Percentiles rank a stretch among this genome's conserved stretches.
Conservation (phyloP, 2,113 vertebrate genomes). For the Sapajus apella region DNA sequence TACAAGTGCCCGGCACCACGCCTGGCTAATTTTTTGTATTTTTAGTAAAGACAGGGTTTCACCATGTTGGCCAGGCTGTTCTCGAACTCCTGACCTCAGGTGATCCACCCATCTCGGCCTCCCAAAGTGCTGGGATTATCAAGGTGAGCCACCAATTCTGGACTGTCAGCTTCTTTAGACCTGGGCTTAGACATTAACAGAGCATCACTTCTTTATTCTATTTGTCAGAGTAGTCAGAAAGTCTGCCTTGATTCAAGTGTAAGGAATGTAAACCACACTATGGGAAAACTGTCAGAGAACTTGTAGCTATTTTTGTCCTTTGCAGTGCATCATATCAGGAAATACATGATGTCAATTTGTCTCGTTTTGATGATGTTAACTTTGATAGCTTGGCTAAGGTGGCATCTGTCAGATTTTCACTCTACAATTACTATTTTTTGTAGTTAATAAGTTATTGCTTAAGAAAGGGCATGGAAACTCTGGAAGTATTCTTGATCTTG, state of each 20-base stretch:
- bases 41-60: too few species aligned
- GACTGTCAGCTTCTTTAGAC: neutral
- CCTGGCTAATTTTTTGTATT: too few species aligned
- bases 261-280: neutral
- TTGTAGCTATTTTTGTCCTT: neutral
- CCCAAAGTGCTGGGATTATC: too few species aligned
- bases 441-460: constrained; percentile 1
- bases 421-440: neutral
- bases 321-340: neutral
- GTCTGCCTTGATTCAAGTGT: neutral
- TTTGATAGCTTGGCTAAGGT: neutral
- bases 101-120: too few species aligned
- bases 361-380: neutral
- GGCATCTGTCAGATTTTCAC: neutral
- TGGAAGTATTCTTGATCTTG: neutral
- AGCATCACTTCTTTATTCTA: neutral
- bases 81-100: too few species aligned
- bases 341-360: neutral
- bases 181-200: neutral
- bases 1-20: too few species aligned
- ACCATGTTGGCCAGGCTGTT: too few species aligned
- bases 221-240: neutral
- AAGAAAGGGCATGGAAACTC: neutral
- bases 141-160: too few species aligned
- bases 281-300: neutral